Base-by-base conservation (phyloP, 2,888 invertebrate species). In the Pachydiplax longipennis region DNA sequence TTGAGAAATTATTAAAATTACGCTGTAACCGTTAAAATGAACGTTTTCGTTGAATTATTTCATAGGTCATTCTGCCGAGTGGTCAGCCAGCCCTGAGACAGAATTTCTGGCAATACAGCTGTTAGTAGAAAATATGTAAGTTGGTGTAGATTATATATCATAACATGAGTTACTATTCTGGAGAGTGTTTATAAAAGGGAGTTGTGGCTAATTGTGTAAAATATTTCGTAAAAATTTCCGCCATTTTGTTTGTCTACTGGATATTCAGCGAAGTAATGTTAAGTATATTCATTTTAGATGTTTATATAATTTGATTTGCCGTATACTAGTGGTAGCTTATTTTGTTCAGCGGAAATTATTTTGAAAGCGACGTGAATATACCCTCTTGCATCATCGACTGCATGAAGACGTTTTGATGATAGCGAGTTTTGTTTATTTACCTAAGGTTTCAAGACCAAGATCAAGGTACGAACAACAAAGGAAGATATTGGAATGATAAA, bases 31-130 rank as follows among this genome's bases (percentile, higher is more conserved):
- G 18, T 2, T 65, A 25, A 83, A 87, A 3, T 87, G 61, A 87
- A 37, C 40, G 58, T 31, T 31, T 35, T 61, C 53, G 40, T 61
- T 73, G 73, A 31, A 31, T 73, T 87, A 37, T 87, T 61, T 87
- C 61, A 22, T 87, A 87, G 87, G 87, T 87, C 87, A 87, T 87
- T 87, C 87, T 87, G 87, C 87, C 87, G 87, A 87, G 37, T 61
- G 87, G 87, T 87, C 61, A 87, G 87, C 61, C 87, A 37, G 87
- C 87, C 87, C 61, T 37, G 61, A 87, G 87, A 87, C 87, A 87
- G 87, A 87, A 87, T 87, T 87, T 87, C 87, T 87, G 87, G 87
- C 87, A 87, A 87, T 87, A 87, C 61, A 35, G 31, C 83, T 87
- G 37, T 61, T 61, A 61, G 58, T 65, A 61, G 37, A n/a, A 35